Evolutionary conservation across 2,113 vertebrate species (phyloP), one percentile per base, ranked within the genome.

Genomic region (Tretioscincus oriximinensis): DNA sequence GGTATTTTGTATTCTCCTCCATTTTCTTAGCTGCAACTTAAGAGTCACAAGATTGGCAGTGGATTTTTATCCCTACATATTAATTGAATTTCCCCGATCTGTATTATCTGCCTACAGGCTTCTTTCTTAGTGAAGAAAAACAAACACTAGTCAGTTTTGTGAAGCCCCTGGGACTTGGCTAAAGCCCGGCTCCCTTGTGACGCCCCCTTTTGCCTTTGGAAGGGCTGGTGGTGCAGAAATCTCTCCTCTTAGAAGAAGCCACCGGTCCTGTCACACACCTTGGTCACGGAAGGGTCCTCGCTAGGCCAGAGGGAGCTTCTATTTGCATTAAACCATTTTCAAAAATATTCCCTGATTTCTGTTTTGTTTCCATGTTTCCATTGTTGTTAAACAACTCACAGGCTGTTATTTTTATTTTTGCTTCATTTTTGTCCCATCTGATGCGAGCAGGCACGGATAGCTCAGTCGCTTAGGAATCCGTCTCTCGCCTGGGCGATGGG

Each of bases 291-390:
- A 63, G 80, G 90, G 76, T 64, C 69, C 77, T 77, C 86, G 61
- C 85, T 85, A 54, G 75, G 70, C 80, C 88, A 83, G 67, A 78
- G 83, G 20, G 79, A 90, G 84, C 76, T 78, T 89, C 88, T 90
- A 84, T 88, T 93, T 85, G 81, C 76, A 82, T 84, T 85, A 87
- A 88, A 79, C 67, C n/a, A 87, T 85, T 90, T 58, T 58, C 18
- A 85, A 14, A 29, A 9, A 84, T 58, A 16, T 58, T 58, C 12
- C 54, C 16, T 18, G 74, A 49, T 84, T 75, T 72, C 41, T 67
- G 26, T 83, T 64, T 24, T 89, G 70, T 24, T 76, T 51, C 4
- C 21, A 70, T 76, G 54, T 49, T n/a, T 76, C 47, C 9, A 7
- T 26, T 26, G 11, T 69, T 16, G n/a, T 11, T 24, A 11, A 68